A percentile compares a stretch with the other conserved stretches of the same genome.
Evolutionary conservation across 2,797 vertebrate species (phyloP).

Genomic region (Oophaga sylvatica): DNA sequence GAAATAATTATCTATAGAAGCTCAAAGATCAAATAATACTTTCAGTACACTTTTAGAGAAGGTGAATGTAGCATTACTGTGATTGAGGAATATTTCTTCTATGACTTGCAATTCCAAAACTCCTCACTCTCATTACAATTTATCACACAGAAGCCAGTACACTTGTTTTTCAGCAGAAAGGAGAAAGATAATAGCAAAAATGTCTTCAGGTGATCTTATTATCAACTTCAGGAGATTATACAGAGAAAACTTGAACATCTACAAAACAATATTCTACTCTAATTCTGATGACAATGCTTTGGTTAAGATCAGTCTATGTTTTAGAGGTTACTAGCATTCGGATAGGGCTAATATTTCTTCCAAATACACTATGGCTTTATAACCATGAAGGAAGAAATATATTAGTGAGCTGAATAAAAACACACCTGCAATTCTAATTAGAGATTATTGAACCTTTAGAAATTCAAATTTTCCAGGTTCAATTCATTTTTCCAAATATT

Average conservation of each 20-base stretch:
- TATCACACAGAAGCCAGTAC: not conserved
- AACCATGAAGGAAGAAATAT: not conserved
- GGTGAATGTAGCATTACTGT: conserved; percentile 1
- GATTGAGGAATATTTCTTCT: conserved; percentile 21
- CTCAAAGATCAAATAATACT: not conserved
- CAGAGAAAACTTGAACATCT: conserved; percentile 18
- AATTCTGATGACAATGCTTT: not conserved
- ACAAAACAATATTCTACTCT: not conserved
- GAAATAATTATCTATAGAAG: not conserved
- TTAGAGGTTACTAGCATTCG: not conserved
- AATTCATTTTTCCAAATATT: too few species aligned
- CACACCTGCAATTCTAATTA: not conserved
- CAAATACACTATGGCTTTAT: not conserved
- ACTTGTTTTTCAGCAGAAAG: conserved; percentile 9
- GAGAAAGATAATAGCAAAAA: conserved; percentile 18
- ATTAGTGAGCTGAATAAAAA: not conserved
- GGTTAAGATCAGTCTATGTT: not conserved
- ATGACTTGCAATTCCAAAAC: conserved; percentile 8
- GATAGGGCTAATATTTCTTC: not conserved
- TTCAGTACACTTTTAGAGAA: conserved; percentile 21
- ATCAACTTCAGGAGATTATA: conserved; percentile 1
- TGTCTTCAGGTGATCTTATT: conserved; percentile 7
- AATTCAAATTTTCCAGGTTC: too few species aligned
- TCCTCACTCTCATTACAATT: not conserved
- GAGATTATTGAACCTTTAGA: too few species aligned